Conservation (phyloP, 2,888 invertebrate species). For the Caenorhabditis panamensis region DNA sequence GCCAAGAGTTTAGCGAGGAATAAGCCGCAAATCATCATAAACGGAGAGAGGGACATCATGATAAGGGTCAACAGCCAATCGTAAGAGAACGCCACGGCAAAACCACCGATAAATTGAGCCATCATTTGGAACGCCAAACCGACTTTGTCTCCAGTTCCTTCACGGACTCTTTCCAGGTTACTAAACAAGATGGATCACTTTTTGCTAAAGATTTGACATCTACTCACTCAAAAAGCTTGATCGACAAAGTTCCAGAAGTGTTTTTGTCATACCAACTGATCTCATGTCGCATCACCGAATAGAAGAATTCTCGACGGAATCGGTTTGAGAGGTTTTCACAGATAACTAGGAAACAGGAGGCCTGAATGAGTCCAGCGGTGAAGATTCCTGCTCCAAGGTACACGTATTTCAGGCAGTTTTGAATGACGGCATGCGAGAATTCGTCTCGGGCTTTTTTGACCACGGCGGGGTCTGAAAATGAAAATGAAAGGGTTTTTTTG, state of each 20-base stretch:
- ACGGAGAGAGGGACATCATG: slow-evolving; percentile 80
- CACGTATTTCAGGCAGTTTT: slow-evolving; percentile 70
- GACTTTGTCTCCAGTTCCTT: slow-evolving; percentile 80
- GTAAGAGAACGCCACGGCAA: slow-evolving; percentile 73
- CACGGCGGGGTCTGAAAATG: slow-evolving; percentile 15
- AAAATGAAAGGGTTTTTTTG: too few relatives aligned
- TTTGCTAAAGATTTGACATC: too few relatives aligned
- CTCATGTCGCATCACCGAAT: slow-evolving; percentile 82
- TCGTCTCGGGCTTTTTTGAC: slow-evolving; percentile 44
- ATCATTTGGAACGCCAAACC: slow-evolving; percentile 75
- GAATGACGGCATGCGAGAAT: slow-evolving; percentile 65
- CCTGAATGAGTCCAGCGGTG: slow-evolving; percentile 75
- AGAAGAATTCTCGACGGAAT: slow-evolving; percentile 82
- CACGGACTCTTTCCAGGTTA: slow-evolving; percentile 79
- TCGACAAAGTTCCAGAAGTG: slow-evolving; percentile 83
- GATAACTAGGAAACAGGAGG: slow-evolving; percentile 82
- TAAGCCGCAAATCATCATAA: slow-evolving; percentile 75
- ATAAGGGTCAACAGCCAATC: slow-evolving; percentile 78
- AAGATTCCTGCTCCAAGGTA: slow-evolving; percentile 72
- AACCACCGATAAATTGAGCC: slow-evolving; percentile 77
- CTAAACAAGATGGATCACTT: too few relatives aligned
- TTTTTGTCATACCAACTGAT: slow-evolving; percentile 83
- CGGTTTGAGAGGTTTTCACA: slow-evolving; percentile 83
- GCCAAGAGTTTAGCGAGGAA: slow-evolving; percentile 81
- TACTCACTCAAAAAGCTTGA: slow-evolving; percentile 83